These are phyloP conservation scores for Promerops cafer DNA, from an alignment of 2,113 vertebrate genomes.

Conservation along the genomic window DNA sequence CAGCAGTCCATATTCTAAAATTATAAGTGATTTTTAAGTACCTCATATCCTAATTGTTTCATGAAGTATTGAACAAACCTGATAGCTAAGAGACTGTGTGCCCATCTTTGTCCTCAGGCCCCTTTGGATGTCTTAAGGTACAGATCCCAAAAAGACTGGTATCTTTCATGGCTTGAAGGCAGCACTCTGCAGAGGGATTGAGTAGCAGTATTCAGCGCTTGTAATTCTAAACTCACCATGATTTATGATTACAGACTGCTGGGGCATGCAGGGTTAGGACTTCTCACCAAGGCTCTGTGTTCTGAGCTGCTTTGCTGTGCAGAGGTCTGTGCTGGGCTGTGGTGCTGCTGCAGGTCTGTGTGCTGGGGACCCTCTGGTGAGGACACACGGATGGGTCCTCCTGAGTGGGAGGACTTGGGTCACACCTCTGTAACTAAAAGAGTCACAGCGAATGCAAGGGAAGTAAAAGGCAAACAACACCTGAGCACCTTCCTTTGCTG, in stretches of 20 bases:
- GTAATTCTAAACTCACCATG: background rate
- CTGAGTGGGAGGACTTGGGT: background rate
- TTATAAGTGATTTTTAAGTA: background rate
- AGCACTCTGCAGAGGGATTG: background rate
- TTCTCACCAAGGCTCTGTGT: background rate
- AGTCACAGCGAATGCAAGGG: background rate
- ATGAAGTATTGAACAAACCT: background rate
- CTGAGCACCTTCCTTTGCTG: background rate
- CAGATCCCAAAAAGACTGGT: background rate
- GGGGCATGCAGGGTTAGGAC: fast-evolving
- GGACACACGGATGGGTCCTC: background rate
- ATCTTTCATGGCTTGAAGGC: background rate
- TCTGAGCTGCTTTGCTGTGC: background rate
- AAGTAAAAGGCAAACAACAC: background rate
- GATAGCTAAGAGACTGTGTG: background rate
- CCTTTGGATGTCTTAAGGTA: background rate
- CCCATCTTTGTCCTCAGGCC: background rate
- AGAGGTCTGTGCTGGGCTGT: background rate
- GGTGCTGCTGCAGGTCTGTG: fast-evolving
- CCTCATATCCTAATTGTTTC: background rate
- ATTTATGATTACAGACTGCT: background rate
- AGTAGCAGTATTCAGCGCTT: background rate
- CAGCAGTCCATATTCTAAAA: background rate
- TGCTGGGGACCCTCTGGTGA: background rate
- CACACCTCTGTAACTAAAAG: background rate